These are phyloP conservation scores for Setipinna tenuifilis DNA, from an alignment of 2,797 vertebrate genomes.

Conservation along the genomic window DNA sequence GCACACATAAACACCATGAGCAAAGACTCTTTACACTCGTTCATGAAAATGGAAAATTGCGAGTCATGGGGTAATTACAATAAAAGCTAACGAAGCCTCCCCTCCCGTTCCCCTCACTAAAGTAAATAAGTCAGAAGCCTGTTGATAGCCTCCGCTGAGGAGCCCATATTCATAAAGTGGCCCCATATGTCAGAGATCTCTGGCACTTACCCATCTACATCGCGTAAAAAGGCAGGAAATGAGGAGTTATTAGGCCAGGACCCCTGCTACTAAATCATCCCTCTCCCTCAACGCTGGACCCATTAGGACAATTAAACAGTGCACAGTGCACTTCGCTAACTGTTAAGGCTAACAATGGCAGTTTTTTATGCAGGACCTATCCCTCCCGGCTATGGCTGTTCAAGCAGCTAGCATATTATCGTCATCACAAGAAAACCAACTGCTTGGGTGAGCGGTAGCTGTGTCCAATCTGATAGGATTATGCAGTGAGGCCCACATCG, in stretches of 20 bases:
- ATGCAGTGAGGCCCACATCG: background rate
- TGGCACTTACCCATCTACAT: conserved; percentile 29
- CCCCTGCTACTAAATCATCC: conserved; percentile 63
- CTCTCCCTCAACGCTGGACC: conserved; percentile 54
- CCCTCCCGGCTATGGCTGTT: conserved; percentile 63
- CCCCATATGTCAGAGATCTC: conserved; percentile 1
- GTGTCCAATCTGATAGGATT: conserved; percentile 1
- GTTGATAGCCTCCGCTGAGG: conserved; percentile 4
- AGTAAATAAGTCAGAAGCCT: conserved; percentile 1
- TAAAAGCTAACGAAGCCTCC: conserved; percentile 13
- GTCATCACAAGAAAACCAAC: background rate
- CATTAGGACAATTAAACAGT: conserved; percentile 65
- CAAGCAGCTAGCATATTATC: conserved; percentile 45
- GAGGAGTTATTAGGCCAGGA: conserved; percentile 56
- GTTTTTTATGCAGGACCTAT: conserved; percentile 59
- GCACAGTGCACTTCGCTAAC: conserved; percentile 8
- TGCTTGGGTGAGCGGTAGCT: background rate
- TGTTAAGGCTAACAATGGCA: conserved; percentile 52
- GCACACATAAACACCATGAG: background rate
- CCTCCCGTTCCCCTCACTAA: background rate
- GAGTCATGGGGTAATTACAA: conserved; percentile 19
- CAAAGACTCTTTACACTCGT: conserved; percentile 6
- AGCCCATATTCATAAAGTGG: conserved; percentile 38
- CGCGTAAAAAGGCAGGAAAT: conserved; percentile 57
- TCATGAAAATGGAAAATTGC: conserved; percentile 24